Evolutionary conservation across 2,888 invertebrate species (phyloP), one percentile per base, ranked within the genome.

Genomic region (Gari tellinella): DNA sequence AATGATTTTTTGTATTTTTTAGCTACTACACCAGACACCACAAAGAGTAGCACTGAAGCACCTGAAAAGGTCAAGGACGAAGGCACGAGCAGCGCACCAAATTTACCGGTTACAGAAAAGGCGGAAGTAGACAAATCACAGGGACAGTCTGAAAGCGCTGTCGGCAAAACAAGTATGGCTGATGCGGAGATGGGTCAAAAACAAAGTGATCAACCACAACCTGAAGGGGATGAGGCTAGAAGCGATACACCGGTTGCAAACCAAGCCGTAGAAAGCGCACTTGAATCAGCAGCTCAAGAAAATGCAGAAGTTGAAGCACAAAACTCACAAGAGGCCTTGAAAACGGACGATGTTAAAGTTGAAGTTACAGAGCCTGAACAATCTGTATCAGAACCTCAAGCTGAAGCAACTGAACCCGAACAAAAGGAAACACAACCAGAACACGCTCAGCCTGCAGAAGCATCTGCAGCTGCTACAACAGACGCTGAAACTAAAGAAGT

Each of bases 71-170:
- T 40, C 26, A 49, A 43, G 25, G 7, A 41, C 21, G 66, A 66
- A 17, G 19, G 25, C 12, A 26, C 66, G 17, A 17, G 17, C 12
- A 72, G 72, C 40, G 65, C 62, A 25, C 72, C 65, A 12, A 51
- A 56, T 21, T 21, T 72, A 14, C 37, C 53, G 3, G 66, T 57
- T 19, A 46, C 37, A 19, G 52, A 61, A 38, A 56, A 61, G 23
- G 31, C 10, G 10, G 56, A 65, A n/a, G 7, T 41, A 21, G 57
- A 66, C 12, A 17, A 56, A 12, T 55, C 45, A 21, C 56, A 72
- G 21, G 66, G 56, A 12, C 61, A 57, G 7, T 72, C 72, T 5
- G 72, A 72, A 5, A 72, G 72, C 62, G 62, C 61, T 21, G 56
- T 72, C 19, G 49, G 56, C 8, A 43, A 49, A 1, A 46, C 51